Conservation (phyloP, 37 sponge, comb jelly and placozoan species). For the Chondrilla cf. caribensis region DNA sequence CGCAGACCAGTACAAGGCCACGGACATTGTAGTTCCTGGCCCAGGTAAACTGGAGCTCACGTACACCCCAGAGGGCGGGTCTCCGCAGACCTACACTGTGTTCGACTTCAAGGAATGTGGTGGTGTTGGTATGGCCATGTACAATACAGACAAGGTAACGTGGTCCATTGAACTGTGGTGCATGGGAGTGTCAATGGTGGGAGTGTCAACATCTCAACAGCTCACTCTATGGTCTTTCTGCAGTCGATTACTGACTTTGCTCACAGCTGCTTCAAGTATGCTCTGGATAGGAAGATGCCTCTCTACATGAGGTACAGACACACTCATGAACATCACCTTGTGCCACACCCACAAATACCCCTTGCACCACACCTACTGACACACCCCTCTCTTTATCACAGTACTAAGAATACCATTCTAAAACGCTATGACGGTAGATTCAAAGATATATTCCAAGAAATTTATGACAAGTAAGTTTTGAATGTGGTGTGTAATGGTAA, state of each 20-base stretch:
- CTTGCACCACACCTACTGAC: too few relatives aligned
- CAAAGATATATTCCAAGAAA: constrained; percentile 92
- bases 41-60: constrained; percentile 84
- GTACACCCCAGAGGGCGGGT: constrained; percentile 81
- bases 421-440: constrained; percentile 95
- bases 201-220: not conserved
- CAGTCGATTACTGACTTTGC: constrained; percentile 92
- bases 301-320: constrained; percentile 94
- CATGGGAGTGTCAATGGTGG: not conserved
- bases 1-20: constrained; percentile 97
- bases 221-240: not conserved
- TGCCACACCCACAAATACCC: too few relatives aligned
- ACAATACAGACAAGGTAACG: constrained; percentile 85
- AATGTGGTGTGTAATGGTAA: not conserved
- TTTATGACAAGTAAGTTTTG: constrained; percentile 80
- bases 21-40: constrained; percentile 94
- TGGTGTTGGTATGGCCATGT: constrained; percentile 95
- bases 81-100: constrained; percentile 57
- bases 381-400: too few relatives aligned
- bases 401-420: constrained; percentile 95
- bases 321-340: too few relatives aligned
- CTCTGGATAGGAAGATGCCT: constrained; percentile 86
- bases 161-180: too few relatives aligned
- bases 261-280: constrained; percentile 86
- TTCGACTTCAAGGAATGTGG: constrained; percentile 76